phyloP scores from a whole-genome alignment of 2,113 vertebrate species.

The Oplegnathus fasciatus region DNA sequence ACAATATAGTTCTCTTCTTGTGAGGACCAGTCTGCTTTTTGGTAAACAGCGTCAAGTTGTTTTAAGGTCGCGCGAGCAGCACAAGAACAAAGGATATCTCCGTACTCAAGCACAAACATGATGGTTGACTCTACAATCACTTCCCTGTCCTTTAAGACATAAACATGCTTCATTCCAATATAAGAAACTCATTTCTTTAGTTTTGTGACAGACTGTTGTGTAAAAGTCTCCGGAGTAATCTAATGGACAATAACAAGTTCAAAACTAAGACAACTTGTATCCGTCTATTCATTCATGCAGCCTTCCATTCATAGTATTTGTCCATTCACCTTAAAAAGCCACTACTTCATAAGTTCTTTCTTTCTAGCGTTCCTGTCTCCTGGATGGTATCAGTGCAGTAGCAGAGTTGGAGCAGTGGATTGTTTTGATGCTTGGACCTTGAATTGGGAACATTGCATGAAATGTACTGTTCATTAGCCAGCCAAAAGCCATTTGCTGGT shows the following conservation, averaged over 20 bases:
- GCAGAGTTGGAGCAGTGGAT: neutral
- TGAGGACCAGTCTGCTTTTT: neutral
- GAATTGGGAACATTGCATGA: slow-evolving; percentile 70
- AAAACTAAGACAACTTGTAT: neutral
- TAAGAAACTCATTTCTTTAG: neutral
- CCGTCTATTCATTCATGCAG: neutral
- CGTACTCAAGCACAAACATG: too few species aligned
- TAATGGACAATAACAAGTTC: neutral
- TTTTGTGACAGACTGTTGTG: neutral
- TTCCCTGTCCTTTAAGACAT: too few species aligned
- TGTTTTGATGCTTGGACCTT: slow-evolving; percentile 54
- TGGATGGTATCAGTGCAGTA: neutral
- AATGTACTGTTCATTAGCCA: slow-evolving; percentile 48
- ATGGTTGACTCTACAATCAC: too few species aligned
- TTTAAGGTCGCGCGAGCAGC: too few species aligned
- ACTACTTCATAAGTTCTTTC: slow-evolving; percentile 2
- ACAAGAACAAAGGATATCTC: too few species aligned
- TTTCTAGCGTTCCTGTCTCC: neutral
- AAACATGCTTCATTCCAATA: too few species aligned
- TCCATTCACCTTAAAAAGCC: neutral
- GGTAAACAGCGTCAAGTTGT: too few species aligned
- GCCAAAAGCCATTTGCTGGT: slow-evolving; percentile 41
- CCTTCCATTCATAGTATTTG: neutral
- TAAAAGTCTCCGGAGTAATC: neutral
- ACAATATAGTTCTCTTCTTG: neutral